These are phyloP conservation scores for Trichogramma evanescens DNA, from an alignment of 2,888 invertebrate genomes.

Conservation along the genomic window DNA sequence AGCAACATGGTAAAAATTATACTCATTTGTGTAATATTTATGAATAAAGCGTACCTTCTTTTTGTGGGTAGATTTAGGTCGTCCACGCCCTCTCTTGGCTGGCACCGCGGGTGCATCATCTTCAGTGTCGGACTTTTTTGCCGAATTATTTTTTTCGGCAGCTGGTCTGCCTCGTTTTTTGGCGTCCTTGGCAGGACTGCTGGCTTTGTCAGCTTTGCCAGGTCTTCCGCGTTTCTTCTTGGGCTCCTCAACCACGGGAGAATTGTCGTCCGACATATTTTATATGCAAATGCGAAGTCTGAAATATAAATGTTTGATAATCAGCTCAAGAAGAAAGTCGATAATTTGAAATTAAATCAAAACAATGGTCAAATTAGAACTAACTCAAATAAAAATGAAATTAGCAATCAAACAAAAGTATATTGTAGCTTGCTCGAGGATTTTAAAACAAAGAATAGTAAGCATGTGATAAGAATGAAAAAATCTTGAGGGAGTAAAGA, in stretches of 20 bases:
- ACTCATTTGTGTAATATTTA: neutral
- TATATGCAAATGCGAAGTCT: constrained; percentile 14
- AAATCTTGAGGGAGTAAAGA: too few relatives aligned
- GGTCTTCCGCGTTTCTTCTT: constrained; percentile 47
- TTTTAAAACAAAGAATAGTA: too few relatives aligned
- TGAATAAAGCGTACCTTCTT: constrained; percentile 35
- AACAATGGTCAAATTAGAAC: neutral
- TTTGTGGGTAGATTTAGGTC: constrained; percentile 44
- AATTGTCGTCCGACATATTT: constrained; percentile 45
- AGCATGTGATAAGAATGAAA: too few relatives aligned
- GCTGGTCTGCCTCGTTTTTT: constrained; percentile 43
- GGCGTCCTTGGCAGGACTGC: constrained; percentile 39
- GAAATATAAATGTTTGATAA: neutral
- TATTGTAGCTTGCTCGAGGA: too few relatives aligned
- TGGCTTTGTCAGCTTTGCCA: constrained; percentile 35
- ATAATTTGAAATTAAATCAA: neutral
- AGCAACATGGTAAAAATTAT: neutral
- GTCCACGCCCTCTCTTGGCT: constrained; percentile 44
- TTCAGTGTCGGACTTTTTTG: constrained; percentile 42
- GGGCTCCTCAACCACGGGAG: constrained; percentile 43
- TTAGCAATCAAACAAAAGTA: neutral
- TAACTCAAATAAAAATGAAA: neutral
- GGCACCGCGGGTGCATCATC: constrained; percentile 39
- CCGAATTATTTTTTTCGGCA: constrained; percentile 39
- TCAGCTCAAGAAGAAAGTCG: neutral